phyloP scores from a whole-genome alignment of 2,888 invertebrate genomes.

The Neria commutata region DNA sequence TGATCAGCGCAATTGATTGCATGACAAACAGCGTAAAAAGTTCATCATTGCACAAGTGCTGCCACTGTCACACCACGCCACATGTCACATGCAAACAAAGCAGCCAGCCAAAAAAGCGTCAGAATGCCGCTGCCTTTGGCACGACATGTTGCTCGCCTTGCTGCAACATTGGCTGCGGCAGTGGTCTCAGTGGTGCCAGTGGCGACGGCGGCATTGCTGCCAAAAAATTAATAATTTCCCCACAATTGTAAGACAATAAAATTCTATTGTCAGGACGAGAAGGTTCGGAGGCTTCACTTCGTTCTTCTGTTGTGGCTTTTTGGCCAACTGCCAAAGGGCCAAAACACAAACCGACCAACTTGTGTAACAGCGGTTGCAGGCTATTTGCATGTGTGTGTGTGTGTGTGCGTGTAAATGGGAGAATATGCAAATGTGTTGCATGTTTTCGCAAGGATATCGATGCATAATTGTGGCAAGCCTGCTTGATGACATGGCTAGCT shows the following conservation, averaged over 20 bases:
- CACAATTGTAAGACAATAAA: conserved; percentile 44
- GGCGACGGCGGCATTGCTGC: too few species aligned
- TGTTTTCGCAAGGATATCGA: conserved; percentile 4
- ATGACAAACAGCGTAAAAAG: background rate
- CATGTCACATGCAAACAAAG: background rate
- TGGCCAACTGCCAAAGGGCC: conserved; percentile 46
- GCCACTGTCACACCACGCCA: too few species aligned
- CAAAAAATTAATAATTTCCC: conserved; percentile 33
- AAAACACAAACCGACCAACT: too few species aligned
- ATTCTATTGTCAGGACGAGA: conserved; percentile 38
- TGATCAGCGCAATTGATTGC: background rate
- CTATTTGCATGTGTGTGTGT: background rate
- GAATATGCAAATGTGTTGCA: background rate
- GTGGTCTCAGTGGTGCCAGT: background rate
- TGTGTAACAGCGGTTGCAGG: too few species aligned
- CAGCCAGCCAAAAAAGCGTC: background rate
- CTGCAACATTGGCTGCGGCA: background rate
- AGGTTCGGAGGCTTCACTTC: too few species aligned
- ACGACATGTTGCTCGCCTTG: conserved; percentile 3
- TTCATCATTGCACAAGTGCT: background rate
- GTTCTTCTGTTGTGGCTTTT: too few species aligned
- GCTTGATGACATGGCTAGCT: background rate
- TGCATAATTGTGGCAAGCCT: conserved; percentile 7
- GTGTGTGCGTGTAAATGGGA: background rate
- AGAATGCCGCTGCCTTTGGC: background rate